phyloP scores from a whole-genome alignment of 2,888 invertebrate genomes.

The Nephrotoma appendiculata region DNA sequence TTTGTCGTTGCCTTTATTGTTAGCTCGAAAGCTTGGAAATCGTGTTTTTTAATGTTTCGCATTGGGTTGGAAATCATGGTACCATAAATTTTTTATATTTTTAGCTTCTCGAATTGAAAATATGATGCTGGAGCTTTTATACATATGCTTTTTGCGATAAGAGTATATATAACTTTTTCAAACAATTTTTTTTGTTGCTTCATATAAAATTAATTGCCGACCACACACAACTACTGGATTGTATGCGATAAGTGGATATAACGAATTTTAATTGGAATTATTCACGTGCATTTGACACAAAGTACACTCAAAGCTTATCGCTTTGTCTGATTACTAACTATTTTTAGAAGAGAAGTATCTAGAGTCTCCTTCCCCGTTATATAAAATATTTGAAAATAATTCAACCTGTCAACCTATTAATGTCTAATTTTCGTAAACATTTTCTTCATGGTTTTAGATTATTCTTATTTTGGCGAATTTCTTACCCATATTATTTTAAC shows the following conservation, averaged over 20 bases:
- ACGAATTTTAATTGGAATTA: not conserved
- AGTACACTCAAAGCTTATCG: not conserved
- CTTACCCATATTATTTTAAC: not conserved
- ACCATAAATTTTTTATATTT: not conserved
- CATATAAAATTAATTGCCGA: not conserved
- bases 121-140: not conserved
- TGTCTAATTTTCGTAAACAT: not conserved
- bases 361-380: not conserved
- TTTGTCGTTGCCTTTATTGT: not conserved
- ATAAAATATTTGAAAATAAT: not conserved
- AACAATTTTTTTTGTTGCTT: not conserved
- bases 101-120: not conserved
- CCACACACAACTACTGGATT: not conserved
- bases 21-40: not conserved
- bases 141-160: not conserved
- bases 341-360: no score
- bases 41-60: not conserved
- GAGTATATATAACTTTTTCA: not conserved
- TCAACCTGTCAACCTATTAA: conserved; percentile 4
- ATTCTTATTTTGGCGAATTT: not conserved
- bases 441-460: not conserved
- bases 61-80: not conserved
- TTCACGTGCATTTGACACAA: not conserved
- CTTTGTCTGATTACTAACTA: not conserved
- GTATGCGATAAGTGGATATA: not conserved